Evolutionary conservation across 2,888 invertebrate species (phyloP).

Genomic region (Chymomyza procnemis): DNA sequence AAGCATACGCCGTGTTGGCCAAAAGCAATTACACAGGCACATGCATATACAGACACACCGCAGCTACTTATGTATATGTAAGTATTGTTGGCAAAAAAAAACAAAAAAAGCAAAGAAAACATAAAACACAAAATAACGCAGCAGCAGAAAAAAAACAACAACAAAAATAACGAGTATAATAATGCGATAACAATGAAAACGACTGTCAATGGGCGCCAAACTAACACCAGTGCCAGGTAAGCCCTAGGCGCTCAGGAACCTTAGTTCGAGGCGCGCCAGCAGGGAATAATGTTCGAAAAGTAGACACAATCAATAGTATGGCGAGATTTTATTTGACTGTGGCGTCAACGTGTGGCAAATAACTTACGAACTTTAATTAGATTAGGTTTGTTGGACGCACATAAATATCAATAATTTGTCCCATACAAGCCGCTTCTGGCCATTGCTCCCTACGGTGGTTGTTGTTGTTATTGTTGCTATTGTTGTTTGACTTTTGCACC

Average conservation of each 20-base stretch:
- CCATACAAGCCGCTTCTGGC: constrained; percentile 15
- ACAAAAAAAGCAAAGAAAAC: not conserved
- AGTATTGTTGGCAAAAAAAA: not conserved
- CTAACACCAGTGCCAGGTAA: constrained; percentile 11
- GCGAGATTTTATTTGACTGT: not conserved
- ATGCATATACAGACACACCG: no score
- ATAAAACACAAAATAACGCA: not conserved
- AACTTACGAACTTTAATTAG: constrained; percentile 55
- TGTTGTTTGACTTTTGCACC: constrained; percentile 22
- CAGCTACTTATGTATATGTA: no score
- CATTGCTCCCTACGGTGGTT: not conserved
- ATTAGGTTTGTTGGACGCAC: constrained; percentile 44
- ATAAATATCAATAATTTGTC: constrained; percentile 34
- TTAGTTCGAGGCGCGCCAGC: not conserved
- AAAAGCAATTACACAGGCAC: no score
- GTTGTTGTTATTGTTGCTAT: constrained; percentile 12
- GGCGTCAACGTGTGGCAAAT: constrained; percentile 19
- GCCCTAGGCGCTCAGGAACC: not conserved
- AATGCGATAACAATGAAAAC: constrained; percentile 41
- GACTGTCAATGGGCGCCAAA: constrained; percentile 18
- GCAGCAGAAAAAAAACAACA: not conserved
- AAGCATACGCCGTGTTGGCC: constrained; percentile 23
- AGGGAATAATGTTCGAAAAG: not conserved
- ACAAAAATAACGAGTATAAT: constrained; percentile 14
- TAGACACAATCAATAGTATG: not conserved